phyloP scores from a whole-genome alignment of 2,113 vertebrate genomes.

The Beaufortia kweichowensis region DNA sequence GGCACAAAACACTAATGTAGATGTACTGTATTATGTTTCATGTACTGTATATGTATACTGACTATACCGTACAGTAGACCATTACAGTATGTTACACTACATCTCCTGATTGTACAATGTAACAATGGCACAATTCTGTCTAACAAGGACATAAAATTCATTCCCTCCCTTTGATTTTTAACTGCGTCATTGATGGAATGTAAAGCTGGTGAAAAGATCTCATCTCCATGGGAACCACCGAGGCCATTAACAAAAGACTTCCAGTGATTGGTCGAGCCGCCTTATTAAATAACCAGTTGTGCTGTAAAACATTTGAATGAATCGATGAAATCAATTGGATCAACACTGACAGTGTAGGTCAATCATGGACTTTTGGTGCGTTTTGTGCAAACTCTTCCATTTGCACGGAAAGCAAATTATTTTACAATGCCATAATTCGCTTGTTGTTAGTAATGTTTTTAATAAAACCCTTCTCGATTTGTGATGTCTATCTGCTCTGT shows the following conservation, averaged over 20 bases:
- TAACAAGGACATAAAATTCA: too few species aligned
- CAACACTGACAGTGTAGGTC: too few species aligned
- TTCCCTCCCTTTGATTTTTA: not conserved
- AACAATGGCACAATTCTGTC: not conserved
- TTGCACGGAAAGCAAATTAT: not conserved
- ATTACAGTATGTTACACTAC: not conserved
- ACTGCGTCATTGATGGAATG: not conserved
- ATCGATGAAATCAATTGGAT: not conserved
- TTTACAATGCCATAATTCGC: not conserved
- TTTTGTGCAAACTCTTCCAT: not conserved
- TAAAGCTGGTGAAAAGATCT: not conserved
- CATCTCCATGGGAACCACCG: constrained; percentile 9
- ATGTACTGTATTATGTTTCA: too few species aligned
- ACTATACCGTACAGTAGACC: not conserved
- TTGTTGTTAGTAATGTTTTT: not conserved
- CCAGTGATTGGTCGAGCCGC: not conserved
- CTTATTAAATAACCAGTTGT: not conserved
- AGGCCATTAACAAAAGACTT: not conserved
- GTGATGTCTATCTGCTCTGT: not conserved
- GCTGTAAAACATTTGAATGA: not conserved
- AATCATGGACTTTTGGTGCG: not conserved
- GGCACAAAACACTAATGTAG: too few species aligned
- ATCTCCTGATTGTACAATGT: not conserved
- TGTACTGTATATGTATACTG: too few species aligned
- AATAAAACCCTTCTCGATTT: not conserved